A percentile compares a stretch with the other conserved stretches of the same genome.
phyloP scores from a whole-genome alignment of 2,797 vertebrate species.

The Oreonectes daqikongensis region DNA sequence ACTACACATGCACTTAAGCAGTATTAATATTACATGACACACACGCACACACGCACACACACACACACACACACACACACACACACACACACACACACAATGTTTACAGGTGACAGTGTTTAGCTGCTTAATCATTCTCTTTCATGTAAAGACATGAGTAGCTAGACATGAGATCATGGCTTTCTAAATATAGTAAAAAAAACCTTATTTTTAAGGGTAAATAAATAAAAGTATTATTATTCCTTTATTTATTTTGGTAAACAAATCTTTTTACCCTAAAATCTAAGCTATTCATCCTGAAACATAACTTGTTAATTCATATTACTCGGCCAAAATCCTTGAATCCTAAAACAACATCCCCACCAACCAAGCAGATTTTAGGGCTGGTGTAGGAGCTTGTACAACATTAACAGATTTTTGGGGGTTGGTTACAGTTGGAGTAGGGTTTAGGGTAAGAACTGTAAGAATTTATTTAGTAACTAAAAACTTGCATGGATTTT shows the following conservation, averaged over 20 bases:
- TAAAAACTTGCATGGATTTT: too few species aligned
- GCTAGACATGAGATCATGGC: neutral
- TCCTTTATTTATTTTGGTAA: too few species aligned
- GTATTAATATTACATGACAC: constrained; percentile 49
- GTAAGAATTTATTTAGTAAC: too few species aligned
- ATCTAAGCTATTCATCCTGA: neutral
- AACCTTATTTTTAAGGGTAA: too few species aligned
- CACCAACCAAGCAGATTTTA: neutral
- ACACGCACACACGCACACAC: neutral
- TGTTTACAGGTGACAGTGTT: constrained; percentile 37
- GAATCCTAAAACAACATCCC: neutral
- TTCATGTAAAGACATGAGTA: constrained; percentile 13
- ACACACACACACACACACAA: too few species aligned
- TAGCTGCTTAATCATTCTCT: too few species aligned
- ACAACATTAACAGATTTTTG: too few species aligned
- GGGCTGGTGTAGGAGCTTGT: too few species aligned
- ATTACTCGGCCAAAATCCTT: neutral
- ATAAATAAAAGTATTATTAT: constrained; percentile 22
- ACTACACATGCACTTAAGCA: constrained; percentile 38
- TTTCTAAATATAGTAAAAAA: too few species aligned
- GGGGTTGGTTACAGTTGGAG: too few species aligned
- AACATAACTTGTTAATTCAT: neutral
- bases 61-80: too few species aligned
- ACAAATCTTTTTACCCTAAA: neutral
- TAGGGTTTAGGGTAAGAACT: too few species aligned